Percentiles rank a stretch among this genome's conserved stretches.
Conservation (phyloP, 2,888 invertebrate genomes). For the Eristalis pertinax region DNA sequence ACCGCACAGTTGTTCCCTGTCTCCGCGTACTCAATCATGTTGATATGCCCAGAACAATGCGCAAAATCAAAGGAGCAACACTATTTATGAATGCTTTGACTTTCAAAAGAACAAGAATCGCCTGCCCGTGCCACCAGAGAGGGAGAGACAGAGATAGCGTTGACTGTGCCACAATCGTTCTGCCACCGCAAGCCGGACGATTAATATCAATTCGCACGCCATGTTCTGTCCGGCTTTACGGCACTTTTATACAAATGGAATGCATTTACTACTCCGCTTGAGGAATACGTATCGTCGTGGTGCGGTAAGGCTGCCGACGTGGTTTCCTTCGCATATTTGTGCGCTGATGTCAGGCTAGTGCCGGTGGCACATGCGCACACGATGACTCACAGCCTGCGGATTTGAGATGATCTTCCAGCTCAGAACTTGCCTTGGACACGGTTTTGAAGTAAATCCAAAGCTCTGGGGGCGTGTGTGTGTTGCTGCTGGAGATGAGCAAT, state of each 20-base stretch:
- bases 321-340: constrained; percentile 59
- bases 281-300: background rate
- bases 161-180: background rate
- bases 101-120: constrained; percentile 28
- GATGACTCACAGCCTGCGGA: constrained; percentile 38
- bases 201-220: constrained; percentile 68
- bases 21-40: constrained; percentile 39
- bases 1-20: background rate
- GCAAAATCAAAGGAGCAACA: constrained; percentile 57
- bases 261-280: constrained; percentile 36
- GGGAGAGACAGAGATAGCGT: background rate
- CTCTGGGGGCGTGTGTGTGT: background rate
- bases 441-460: background rate
- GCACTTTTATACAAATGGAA: constrained; percentile 65
- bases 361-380: constrained; percentile 31
- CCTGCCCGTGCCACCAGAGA: background rate
- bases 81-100: constrained; percentile 32
- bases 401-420: constrained; percentile 20
- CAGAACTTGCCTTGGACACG: constrained; percentile 1
- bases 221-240: constrained; percentile 61
- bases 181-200: constrained; percentile 36
- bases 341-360: constrained; percentile 55
- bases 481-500: constrained; percentile 45
- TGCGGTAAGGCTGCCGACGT: background rate
- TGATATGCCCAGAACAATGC: constrained; percentile 42